phyloP scores from a whole-genome alignment of 2,888 invertebrate genomes.

The Clistopyga incitator region DNA sequence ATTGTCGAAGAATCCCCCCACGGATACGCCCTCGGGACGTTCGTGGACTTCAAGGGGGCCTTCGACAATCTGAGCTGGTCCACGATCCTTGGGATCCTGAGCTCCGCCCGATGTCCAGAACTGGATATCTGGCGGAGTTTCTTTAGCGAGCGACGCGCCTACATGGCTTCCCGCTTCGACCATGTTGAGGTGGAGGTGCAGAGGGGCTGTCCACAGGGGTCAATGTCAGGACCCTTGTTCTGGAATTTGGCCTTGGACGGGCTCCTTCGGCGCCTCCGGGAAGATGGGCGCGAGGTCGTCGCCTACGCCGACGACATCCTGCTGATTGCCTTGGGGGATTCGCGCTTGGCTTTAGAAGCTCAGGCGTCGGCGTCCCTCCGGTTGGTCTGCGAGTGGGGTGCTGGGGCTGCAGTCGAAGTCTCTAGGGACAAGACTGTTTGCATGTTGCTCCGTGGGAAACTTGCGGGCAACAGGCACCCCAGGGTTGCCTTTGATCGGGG shows the following conservation, averaged over 20 bases:
- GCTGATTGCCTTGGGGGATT: neutral
- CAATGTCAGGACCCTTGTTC: constrained; percentile 3
- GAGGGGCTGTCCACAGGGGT: neutral
- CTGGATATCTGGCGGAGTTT: neutral
- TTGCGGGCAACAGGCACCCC: neutral
- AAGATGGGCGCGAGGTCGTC: neutral
- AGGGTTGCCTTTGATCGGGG: neutral
- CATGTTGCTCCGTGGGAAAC: no score
- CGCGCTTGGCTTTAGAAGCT: neutral
- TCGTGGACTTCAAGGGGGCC: neutral
- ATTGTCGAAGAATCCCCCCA: constrained; percentile 20
- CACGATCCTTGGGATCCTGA: constrained; percentile 7
- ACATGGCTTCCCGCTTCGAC: neutral
- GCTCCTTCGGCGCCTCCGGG: neutral
- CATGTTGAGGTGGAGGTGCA: no score
- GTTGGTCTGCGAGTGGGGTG: neutral
- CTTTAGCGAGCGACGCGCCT: neutral
- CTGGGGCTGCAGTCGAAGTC: constrained; percentile 3
- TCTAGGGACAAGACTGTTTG: no score
- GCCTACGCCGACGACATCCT: constrained; percentile 9
- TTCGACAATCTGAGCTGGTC: constrained; percentile 13
- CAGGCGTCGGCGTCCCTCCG: neutral
- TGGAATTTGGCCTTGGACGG: constrained; percentile 8
- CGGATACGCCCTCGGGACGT: neutral
- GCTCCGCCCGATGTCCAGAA: neutral